Percentiles rank a stretch among this genome's conserved stretches.
These are phyloP conservation scores for Dendrolimus punctatus DNA, from an alignment of 1,140 invertebrate species.

Conservation along the genomic window DNA sequence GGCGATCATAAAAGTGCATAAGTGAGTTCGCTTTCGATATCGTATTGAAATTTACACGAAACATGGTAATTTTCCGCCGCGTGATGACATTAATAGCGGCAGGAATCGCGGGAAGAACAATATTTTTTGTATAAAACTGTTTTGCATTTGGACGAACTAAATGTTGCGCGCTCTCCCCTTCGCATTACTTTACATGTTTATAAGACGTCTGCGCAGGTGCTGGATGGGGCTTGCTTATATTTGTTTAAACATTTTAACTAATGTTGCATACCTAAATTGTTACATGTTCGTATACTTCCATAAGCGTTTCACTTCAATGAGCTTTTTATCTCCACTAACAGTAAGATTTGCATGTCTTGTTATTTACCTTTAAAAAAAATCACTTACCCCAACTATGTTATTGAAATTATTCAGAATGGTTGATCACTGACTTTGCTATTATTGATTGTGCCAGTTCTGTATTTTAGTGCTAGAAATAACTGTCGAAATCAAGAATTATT, in stretches of 20 bases:
- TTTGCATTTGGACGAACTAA: slow-evolving; percentile 32
- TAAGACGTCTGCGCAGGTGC: slow-evolving; percentile 27
- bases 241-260: slow-evolving; percentile 24
- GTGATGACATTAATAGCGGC: slow-evolving; percentile 54
- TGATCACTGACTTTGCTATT: too few species aligned
- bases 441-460: too few species aligned
- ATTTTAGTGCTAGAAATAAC: too few species aligned
- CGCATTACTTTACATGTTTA: slow-evolving; percentile 34
- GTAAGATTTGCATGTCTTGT: not conserved
- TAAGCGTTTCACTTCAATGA: slow-evolving; percentile 4
- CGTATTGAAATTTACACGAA: slow-evolving; percentile 57
- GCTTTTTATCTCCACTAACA: not conserved
- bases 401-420: too few species aligned
- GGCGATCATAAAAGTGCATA: slow-evolving; percentile 34
- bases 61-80: slow-evolving; percentile 58
- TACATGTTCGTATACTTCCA: slow-evolving; percentile 3
- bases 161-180: slow-evolving; percentile 19
- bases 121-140: slow-evolving; percentile 47
- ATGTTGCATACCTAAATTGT: slow-evolving; percentile 15
- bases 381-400: too few species aligned
- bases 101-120: slow-evolving; percentile 33
- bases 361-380: not conserved
- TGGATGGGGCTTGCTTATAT: slow-evolving; percentile 5
- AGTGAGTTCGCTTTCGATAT: slow-evolving; percentile 42
- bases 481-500: too few species aligned